Evolutionary conservation across 1,140 invertebrate species (phyloP), one percentile per base, ranked within the genome.

Genomic region (Drosophila burlai): DNA sequence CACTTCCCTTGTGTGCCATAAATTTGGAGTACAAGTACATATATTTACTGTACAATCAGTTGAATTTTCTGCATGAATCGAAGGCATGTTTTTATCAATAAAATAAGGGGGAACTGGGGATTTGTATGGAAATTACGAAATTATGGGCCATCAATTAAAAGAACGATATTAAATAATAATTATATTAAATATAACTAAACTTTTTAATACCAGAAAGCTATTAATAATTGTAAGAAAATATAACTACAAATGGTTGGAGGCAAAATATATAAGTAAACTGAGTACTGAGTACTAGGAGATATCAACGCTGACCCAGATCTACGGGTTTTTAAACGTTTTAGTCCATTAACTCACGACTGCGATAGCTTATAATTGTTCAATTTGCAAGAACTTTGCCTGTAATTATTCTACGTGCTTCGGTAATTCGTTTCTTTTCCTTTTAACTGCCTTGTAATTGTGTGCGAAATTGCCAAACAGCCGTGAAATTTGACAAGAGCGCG

Each of bases 391-490:
- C 21, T 43, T 52, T 6, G 47, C 49, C 24, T 54, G n/a, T 29
- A 67, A 52, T 71, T 46, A 42, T 54, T 69, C 3, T 46, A 73
- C 36, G 58, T 73, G 15, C 49, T 50, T 43, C 8, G 18, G 45
- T 47, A 36, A 16, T 45, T 50, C 10, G 7, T 36, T 34, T 24
- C 21, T 40, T 57, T 40, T 31, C 4, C 50, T 18, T 49, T 38
- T 24, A 24, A 58, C 36, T 50, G 24, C 67, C 55, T 43, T 38
- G 61, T 66, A 76, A 76, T 76, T 76, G 63, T 50, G 55, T 50
- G 74, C 65, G 57, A 77, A 77, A 75, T 75, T 40, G 21, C 49
- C 47, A 69, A 76, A 77, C 42, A 68, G 43, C 49, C 63, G 75
- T 76, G 72, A 77, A 60, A 77, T 66, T 60, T 76, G 54, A 60